These are phyloP conservation scores for Plebejus argus DNA, from an alignment of 2,888 invertebrate genomes.

Conservation along the genomic window DNA sequence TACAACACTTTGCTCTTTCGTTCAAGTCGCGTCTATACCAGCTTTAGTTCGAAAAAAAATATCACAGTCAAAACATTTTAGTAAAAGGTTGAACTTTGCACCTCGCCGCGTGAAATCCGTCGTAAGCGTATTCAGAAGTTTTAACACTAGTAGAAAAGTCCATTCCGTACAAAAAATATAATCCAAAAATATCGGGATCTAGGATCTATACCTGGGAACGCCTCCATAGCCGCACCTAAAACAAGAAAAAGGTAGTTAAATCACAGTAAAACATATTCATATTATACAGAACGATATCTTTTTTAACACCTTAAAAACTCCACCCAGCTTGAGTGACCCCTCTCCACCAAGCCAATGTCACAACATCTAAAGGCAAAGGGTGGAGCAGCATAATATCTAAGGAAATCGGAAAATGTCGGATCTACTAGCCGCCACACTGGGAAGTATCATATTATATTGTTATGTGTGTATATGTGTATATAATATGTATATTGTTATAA, in stretches of 20 bases:
- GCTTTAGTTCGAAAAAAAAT: not conserved
- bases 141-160: constrained; percentile 61
- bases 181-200: constrained; percentile 71
- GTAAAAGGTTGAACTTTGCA: not conserved
- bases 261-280: not conserved
- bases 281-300: too few relatives aligned
- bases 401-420: too few relatives aligned
- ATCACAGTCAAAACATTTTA: constrained; percentile 19
- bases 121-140: constrained; percentile 71
- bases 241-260: not conserved
- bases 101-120: constrained; percentile 47
- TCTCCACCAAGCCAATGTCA: too few relatives aligned
- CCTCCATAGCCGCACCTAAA: constrained; percentile 63
- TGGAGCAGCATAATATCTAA: too few relatives aligned
- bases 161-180: constrained; percentile 61
- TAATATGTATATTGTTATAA: too few relatives aligned
- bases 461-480: too few relatives aligned
- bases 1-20: not conserved
- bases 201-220: constrained; percentile 60
- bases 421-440: too few relatives aligned
- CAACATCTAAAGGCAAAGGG: too few relatives aligned
- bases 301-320: too few relatives aligned
- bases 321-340: too few relatives aligned
- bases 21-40: not conserved
- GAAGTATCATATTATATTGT: too few relatives aligned